Percentiles rank a stretch among this genome's conserved stretches.
These are phyloP conservation scores for Amphipyra tragopoginis DNA, from an alignment of 2,888 invertebrate species.

Conservation along the genomic window DNA sequence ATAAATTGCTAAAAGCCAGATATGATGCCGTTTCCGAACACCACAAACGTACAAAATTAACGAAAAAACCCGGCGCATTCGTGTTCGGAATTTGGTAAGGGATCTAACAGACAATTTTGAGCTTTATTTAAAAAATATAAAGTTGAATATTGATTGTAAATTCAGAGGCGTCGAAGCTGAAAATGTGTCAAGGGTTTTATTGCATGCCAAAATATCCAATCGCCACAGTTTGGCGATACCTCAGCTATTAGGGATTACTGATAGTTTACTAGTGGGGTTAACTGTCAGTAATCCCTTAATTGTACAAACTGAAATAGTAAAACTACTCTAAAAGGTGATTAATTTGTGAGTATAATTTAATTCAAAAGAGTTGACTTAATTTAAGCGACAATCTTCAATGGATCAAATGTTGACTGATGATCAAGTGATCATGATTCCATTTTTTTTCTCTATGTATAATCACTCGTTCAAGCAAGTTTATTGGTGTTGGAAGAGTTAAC, in stretches of 20 bases:
- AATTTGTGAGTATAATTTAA: too few relatives aligned
- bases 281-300: background rate
- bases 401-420: too few relatives aligned
- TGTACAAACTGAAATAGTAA: background rate
- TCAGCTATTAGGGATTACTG: slow-evolving; percentile 22
- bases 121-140: background rate
- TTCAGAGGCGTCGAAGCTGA: slow-evolving; percentile 5
- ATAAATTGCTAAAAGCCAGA: slow-evolving; percentile 32
- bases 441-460: too few relatives aligned
- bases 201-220: slow-evolving; percentile 46
- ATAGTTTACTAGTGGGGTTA: background rate
- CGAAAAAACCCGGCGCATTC: slow-evolving; percentile 36
- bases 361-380: too few relatives aligned
- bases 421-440: too few relatives aligned
- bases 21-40: slow-evolving; percentile 43
- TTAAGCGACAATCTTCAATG: too few relatives aligned
- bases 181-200: slow-evolving; percentile 52
- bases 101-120: slow-evolving; percentile 8
- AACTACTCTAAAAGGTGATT: background rate
- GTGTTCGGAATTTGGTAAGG: slow-evolving; percentile 43
- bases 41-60: slow-evolving; percentile 49
- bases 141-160: slow-evolving; percentile 10
- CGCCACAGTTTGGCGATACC: slow-evolving; percentile 18
- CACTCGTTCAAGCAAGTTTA: too few relatives aligned
- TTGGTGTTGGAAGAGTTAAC: too few relatives aligned